phyloP scores from a whole-genome alignment of 2,888 invertebrate species.

The Melanargia galathea region DNA sequence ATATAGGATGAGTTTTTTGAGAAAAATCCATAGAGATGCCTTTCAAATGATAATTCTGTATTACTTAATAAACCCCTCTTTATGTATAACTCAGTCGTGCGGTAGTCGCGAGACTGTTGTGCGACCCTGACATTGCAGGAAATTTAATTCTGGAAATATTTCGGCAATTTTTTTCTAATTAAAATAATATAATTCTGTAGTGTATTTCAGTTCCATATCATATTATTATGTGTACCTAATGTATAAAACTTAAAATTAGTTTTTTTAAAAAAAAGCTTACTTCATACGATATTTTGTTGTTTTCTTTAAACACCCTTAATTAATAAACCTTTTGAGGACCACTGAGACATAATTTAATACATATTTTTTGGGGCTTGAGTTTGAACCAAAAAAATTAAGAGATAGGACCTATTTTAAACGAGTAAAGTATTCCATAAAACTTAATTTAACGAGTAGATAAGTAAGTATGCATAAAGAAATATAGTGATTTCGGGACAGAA shows the following conservation, averaged over 20 bases:
- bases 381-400: too few relatives aligned
- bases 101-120: constrained; percentile 18
- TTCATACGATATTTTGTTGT: constrained; percentile 66
- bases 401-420: too few relatives aligned
- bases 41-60: neutral
- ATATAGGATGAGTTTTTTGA: neutral
- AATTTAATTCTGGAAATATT: constrained; percentile 56
- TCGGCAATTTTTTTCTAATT: constrained; percentile 54
- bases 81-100: constrained; percentile 19
- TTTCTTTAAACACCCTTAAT: constrained; percentile 48
- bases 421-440: too few relatives aligned
- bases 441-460: too few relatives aligned
- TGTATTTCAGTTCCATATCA: constrained; percentile 66
- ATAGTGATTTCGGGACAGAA: too few relatives aligned
- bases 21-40: too few relatives aligned
- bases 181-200: constrained; percentile 52
- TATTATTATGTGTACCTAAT: constrained; percentile 60
- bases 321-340: neutral
- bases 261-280: constrained; percentile 75
- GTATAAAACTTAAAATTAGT: constrained; percentile 73
- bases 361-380: too few relatives aligned
- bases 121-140: constrained; percentile 21
- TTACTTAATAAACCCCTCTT: neutral
- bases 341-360: neutral
- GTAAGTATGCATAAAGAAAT: too few relatives aligned